phyloP scores from a whole-genome alignment of 2,797 vertebrate genomes.

The Thalassophryne amazonica region DNA sequence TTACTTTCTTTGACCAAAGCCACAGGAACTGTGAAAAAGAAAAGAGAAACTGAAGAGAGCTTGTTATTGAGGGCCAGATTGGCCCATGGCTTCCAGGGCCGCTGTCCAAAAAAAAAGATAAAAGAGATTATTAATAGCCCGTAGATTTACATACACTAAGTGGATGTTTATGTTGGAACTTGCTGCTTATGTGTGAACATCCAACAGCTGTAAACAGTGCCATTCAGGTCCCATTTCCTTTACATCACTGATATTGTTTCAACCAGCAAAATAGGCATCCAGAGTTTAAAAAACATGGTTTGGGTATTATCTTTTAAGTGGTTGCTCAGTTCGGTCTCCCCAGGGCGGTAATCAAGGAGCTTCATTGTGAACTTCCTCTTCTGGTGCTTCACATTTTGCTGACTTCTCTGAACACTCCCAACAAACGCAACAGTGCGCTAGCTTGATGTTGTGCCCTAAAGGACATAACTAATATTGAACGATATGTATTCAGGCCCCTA shows the following conservation, averaged over 20 bases:
- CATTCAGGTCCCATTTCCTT: slow-evolving; percentile 85
- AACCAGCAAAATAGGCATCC: slow-evolving; percentile 65
- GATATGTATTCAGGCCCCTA: too few relatives aligned
- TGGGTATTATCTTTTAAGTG: slow-evolving; percentile 79
- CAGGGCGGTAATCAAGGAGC: slow-evolving; percentile 75
- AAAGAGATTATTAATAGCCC: slow-evolving; percentile 85
- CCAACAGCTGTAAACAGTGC: slow-evolving; percentile 83
- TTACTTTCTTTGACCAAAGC: slow-evolving; percentile 54
- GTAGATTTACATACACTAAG: slow-evolving; percentile 81
- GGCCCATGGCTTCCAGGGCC: slow-evolving; percentile 57
- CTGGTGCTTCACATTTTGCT: slow-evolving; percentile 67
- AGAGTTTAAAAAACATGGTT: slow-evolving; percentile 79
- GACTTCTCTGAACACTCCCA: slow-evolving; percentile 70
- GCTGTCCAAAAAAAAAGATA: slow-evolving; percentile 75
- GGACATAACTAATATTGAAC: too few relatives aligned
- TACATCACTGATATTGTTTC: slow-evolving; percentile 86
- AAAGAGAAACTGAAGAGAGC: slow-evolving; percentile 43
- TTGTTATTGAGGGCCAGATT: slow-evolving; percentile 59
- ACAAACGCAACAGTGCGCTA: slow-evolving; percentile 35
- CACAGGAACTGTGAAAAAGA: slow-evolving; percentile 44
- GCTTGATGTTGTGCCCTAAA: background rate
- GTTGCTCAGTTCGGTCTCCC: slow-evolving; percentile 73
- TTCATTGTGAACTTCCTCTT: slow-evolving; percentile 71
- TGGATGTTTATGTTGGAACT: slow-evolving; percentile 88
- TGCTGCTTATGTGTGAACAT: slow-evolving; percentile 85